phyloP scores from a whole-genome alignment of 2,113 vertebrate species.

The Ctenodactylus gundi region DNA sequence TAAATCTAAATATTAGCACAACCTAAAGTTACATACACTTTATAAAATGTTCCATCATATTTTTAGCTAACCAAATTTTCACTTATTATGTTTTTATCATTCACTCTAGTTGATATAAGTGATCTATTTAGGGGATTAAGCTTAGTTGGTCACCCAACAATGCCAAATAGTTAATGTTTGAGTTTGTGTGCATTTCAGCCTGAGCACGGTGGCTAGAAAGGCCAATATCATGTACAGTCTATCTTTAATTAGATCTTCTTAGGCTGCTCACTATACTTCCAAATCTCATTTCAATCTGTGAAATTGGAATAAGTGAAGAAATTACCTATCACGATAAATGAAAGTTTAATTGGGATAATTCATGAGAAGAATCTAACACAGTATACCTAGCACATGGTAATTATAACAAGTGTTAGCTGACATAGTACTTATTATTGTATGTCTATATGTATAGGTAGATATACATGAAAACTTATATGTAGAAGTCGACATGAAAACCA shows the following conservation, averaged over 20 bases:
- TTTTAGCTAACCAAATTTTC: not conserved
- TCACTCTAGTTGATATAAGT: not conserved
- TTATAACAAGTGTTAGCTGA: too few species aligned
- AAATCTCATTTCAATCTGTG: not conserved
- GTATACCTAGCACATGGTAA: too few species aligned
- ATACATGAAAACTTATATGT: not conserved
- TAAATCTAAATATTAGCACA: constrained; percentile 16
- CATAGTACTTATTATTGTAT: not conserved
- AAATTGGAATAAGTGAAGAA: not conserved
- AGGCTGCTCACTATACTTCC: not conserved
- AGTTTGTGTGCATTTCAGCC: not conserved
- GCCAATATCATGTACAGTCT: too few species aligned
- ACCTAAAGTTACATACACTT: not conserved
- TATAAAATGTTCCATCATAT: not conserved
- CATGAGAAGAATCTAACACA: too few species aligned
- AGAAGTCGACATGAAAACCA: constrained; percentile 13
- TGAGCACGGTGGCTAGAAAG: not conserved
- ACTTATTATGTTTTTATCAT: not conserved
- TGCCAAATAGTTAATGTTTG: not conserved
- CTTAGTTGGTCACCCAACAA: not conserved
- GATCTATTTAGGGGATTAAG: not conserved
- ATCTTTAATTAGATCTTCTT: not conserved
- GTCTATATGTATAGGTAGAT: not conserved
- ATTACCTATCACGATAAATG: not conserved
- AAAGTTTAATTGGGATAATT: constrained; percentile 15